These are phyloP conservation scores for Orthosia cruda DNA, from an alignment of 2,888 invertebrate species.

Conservation along the genomic window DNA sequence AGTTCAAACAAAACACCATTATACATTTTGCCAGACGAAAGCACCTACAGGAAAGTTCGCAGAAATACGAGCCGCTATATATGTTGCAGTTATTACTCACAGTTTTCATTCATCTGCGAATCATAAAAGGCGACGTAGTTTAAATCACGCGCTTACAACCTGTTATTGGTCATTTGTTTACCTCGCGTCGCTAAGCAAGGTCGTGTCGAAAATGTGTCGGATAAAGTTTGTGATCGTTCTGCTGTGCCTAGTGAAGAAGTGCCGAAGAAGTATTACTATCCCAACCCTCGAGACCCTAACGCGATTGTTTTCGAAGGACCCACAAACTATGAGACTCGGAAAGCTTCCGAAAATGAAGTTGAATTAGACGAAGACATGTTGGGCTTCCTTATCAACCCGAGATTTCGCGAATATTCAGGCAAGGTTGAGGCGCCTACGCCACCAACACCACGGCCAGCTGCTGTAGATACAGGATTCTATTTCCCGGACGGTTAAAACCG, in stretches of 20 bases:
- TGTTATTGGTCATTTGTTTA: conserved; percentile 68
- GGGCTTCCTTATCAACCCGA: conserved; percentile 64
- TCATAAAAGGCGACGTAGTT: conserved; percentile 27
- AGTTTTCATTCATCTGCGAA: conserved; percentile 59
- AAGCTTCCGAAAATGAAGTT: conserved; percentile 67
- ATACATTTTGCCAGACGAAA: conserved; percentile 40
- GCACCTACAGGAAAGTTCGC: conserved; percentile 46
- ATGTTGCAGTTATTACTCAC: conserved; percentile 60
- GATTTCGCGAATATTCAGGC: conserved; percentile 61
- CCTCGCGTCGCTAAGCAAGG: conserved; percentile 61
- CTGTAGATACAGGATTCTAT: conserved; percentile 36
- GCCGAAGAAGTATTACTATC: conserved; percentile 71
- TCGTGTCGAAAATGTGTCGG: conserved; percentile 61
- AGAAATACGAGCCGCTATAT: conserved; percentile 44
- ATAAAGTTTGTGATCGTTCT: conserved; percentile 54
- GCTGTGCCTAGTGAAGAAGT: conserved; percentile 57
- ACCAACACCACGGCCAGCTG: background rate
- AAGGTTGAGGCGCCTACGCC: background rate
- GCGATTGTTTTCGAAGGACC: conserved; percentile 82
- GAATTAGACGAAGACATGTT: conserved; percentile 66
- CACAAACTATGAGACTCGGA: conserved; percentile 75
- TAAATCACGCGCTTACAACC: conserved; percentile 54
- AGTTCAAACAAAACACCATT: conserved; percentile 10
- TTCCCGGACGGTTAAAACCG: conserved; percentile 71
- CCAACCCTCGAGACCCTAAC: conserved; percentile 72